Percentiles rank a stretch among this genome's conserved stretches.
These are phyloP conservation scores for Oryzias celebensis DNA, from an alignment of 2,113 vertebrate species.

Conservation along the genomic window DNA sequence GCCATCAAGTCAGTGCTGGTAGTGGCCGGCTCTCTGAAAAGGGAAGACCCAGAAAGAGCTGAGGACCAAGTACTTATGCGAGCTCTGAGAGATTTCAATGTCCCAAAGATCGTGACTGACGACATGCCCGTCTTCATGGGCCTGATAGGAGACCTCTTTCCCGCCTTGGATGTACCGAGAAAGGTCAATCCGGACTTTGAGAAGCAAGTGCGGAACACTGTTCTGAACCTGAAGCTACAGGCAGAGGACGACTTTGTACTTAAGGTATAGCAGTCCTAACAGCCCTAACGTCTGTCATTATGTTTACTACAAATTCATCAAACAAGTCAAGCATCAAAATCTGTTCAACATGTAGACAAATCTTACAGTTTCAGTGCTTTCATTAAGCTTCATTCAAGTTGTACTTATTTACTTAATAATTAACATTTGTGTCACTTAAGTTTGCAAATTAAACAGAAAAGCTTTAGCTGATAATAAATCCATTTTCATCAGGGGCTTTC, in stretches of 20 bases:
- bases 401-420: too few species aligned
- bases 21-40: conserved; percentile 90
- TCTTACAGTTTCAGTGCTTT: too few species aligned
- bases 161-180: conserved; percentile 86
- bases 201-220: conserved; percentile 81
- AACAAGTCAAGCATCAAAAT: too few species aligned
- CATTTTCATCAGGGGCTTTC: too few species aligned
- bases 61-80: conserved; percentile 97
- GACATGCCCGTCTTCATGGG: conserved; percentile 95
- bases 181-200: conserved; percentile 86
- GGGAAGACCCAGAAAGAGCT: conserved; percentile 83
- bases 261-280: conserved; percentile 82
- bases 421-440: too few species aligned
- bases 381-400: too few species aligned
- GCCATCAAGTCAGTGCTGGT: conserved; percentile 96
- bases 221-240: conserved; percentile 87
- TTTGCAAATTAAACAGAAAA: too few species aligned
- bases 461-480: too few species aligned
- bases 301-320: too few species aligned
- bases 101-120: conserved; percentile 92
- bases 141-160: conserved; percentile 91
- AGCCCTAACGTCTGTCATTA: neutral
- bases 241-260: conserved; percentile 95
- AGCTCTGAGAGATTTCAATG: conserved; percentile 92
- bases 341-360: too few species aligned